Evolutionary conservation across 2,113 vertebrate species (phyloP).

Genomic region (Gallinago undulata): DNA sequence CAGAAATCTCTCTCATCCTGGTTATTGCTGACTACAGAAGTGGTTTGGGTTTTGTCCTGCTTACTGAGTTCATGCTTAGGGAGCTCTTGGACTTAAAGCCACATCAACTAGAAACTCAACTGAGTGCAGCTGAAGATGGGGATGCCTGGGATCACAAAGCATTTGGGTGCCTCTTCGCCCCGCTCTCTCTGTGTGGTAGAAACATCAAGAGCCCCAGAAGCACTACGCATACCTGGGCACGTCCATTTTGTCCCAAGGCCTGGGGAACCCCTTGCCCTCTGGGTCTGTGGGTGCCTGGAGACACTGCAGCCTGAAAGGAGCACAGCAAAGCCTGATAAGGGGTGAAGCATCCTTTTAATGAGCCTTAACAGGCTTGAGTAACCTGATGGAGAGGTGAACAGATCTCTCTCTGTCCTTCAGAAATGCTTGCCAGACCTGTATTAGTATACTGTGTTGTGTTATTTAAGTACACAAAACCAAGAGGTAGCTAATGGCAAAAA

Average conservation of each 20-base stretch:
- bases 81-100: not conserved
- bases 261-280: not conserved
- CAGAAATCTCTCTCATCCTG: not conserved
- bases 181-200: not conserved
- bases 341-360: not conserved
- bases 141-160: not conserved
- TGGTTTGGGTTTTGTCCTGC: not conserved
- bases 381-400: not conserved
- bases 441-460: not conserved
- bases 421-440: not conserved
- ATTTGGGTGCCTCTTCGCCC: not conserved
- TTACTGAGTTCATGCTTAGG: not conserved
- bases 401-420: not conserved
- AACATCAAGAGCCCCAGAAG: not conserved
- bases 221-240: accelerated
- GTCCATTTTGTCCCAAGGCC: not conserved
- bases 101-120: not conserved
- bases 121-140: not conserved
- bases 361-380: not conserved
- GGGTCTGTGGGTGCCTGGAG: accelerated
- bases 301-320: not conserved
- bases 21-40: not conserved
- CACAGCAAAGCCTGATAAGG: not conserved
- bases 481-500: not conserved
- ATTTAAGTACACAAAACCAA: not conserved